Evolutionary conservation across 2,113 vertebrate genomes (phyloP).

Genomic region (Pteruthius melanotis): DNA sequence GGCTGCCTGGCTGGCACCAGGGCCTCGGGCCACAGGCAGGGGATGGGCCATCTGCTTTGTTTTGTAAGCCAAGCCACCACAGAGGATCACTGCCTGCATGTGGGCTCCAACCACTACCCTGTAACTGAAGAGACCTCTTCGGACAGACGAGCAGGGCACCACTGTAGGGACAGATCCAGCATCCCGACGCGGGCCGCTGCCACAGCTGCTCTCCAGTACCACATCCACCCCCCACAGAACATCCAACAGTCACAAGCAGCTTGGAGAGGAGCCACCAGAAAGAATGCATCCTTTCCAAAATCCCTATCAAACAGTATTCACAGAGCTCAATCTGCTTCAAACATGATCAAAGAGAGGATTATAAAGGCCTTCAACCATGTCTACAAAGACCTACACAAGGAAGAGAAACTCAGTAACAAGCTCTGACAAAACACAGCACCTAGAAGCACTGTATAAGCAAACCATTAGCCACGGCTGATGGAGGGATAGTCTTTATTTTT

Average conservation of each 20-base stretch:
- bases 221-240: fast-evolving
- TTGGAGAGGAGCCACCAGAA: neutral
- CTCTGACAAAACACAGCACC: neutral
- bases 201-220: neutral
- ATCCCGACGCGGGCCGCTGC: fast-evolving
- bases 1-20: neutral
- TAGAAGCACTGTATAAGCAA: neutral
- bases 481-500: neutral
- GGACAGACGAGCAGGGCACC: neutral
- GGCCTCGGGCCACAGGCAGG: neutral
- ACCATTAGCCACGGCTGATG: neutral
- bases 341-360: neutral
- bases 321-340: neutral
- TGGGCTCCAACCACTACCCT: neutral
- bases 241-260: neutral
- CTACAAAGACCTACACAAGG: neutral
- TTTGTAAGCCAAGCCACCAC: neutral
- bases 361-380: neutral
- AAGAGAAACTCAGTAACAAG: neutral
- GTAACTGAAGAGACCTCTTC: fast-evolving
- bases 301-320: neutral
- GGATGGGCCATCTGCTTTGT: neutral
- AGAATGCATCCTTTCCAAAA: neutral
- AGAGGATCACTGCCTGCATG: fast-evolving
- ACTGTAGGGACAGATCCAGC: neutral